Conservation (phyloP, 2,888 invertebrate species). For the Pharmacophagus antenor region DNA sequence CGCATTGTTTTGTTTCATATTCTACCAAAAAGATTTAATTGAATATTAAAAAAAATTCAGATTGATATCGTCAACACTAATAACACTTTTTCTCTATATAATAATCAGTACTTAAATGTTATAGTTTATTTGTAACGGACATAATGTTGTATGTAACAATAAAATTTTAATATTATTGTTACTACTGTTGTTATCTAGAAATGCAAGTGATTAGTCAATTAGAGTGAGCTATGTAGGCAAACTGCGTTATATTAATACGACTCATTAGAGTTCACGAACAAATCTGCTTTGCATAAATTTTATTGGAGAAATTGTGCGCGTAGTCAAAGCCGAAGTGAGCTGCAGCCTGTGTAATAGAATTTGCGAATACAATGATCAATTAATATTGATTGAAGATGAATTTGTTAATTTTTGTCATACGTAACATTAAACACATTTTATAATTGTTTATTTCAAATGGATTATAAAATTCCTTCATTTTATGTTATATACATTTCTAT, state of each 20-base stretch:
- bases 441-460: not conserved
- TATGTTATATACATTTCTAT: not conserved
- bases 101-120: too few species aligned
- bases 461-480: not conserved
- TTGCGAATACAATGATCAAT: not conserved
- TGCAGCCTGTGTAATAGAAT: slow-evolving; percentile 12
- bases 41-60: too few species aligned
- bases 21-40: too few species aligned
- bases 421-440: not conserved
- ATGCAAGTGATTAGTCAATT: slow-evolving; percentile 50
- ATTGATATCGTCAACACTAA: too few species aligned
- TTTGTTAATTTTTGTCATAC: not conserved
- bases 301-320: slow-evolving; percentile 72
- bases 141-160: too few species aligned
- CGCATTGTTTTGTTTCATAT: too few species aligned
- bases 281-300: slow-evolving; percentile 72
- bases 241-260: slow-evolving; percentile 68
- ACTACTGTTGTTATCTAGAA: slow-evolving; percentile 36
- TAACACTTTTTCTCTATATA: too few species aligned
- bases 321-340: slow-evolving; percentile 52
- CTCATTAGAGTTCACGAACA: slow-evolving; percentile 66
- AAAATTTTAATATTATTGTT: too few species aligned
- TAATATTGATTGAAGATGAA: too few species aligned
- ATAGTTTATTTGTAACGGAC: too few species aligned
- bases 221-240: slow-evolving; percentile 40